Evolutionary conservation across 2,113 vertebrate genomes (phyloP).

Genomic region (Syrmaticus mikado): DNA sequence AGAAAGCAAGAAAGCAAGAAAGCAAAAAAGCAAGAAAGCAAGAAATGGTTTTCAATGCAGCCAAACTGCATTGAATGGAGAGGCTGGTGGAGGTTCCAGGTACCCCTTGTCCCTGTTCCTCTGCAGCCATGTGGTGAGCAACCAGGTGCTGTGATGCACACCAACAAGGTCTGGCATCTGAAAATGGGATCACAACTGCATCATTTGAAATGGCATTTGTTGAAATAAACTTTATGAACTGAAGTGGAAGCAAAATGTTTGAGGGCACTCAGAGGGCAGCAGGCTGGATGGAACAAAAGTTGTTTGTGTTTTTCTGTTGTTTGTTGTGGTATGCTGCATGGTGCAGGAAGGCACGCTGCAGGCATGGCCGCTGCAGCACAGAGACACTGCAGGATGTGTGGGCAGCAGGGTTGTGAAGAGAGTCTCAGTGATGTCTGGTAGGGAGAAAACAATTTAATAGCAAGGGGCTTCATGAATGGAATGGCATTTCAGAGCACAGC

Average conservation of each 20-base stretch:
- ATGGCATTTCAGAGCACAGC: too few species aligned
- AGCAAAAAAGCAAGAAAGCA: too few species aligned
- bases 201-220: neutral
- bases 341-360: neutral
- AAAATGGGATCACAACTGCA: neutral
- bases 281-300: neutral
- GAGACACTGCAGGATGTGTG: accelerated
- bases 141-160: neutral
- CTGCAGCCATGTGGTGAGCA: too few species aligned
- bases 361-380: accelerated
- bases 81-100: too few species aligned
- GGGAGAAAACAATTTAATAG: neutral
- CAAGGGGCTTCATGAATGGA: accelerated
- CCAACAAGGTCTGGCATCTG: neutral
- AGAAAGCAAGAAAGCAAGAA: too few species aligned
- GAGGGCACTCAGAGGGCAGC: neutral
- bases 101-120: accelerated
- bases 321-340: neutral
- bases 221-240: neutral
- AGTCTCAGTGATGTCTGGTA: neutral
- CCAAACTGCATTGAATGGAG: too few species aligned
- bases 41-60: accelerated
- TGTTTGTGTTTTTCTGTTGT: neutral
- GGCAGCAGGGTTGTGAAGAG: accelerated
- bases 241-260: neutral